These are phyloP conservation scores for Diplodus sargus DNA, from an alignment of 2,797 vertebrate species.

Conservation along the genomic window DNA sequence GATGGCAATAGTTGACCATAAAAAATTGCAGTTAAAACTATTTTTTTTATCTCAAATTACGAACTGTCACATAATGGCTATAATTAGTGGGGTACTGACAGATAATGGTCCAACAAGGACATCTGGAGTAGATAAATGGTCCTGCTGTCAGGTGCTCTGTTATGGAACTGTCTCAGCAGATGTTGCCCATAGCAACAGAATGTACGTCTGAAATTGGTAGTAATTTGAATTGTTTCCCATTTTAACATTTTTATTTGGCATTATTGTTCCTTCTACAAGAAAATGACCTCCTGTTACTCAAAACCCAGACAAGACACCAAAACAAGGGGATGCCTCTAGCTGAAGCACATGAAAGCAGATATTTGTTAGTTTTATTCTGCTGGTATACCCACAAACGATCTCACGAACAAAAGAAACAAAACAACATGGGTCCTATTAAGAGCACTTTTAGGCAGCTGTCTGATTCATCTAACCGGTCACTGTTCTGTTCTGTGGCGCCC, in stretches of 20 bases:
- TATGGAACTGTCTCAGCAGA: not conserved
- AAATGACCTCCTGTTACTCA: not conserved
- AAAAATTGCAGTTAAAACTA: not conserved
- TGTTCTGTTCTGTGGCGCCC: constrained; percentile 48
- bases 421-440: not conserved
- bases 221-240: not conserved
- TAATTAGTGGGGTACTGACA: not conserved
- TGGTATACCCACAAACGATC: not conserved
- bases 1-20: not conserved
- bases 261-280: not conserved
- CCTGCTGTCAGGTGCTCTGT: not conserved
- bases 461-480: not conserved
- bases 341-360: not conserved
- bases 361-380: not conserved
- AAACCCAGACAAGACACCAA: not conserved
- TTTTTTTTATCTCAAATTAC: not conserved
- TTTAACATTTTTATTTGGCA: not conserved
- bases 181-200: not conserved
- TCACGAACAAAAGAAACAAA: not conserved
- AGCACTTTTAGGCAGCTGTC: not conserved
- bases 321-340: not conserved
- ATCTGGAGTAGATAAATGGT: not conserved
- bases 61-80: not conserved
- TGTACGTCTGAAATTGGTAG: not conserved
- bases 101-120: not conserved